phyloP scores from a whole-genome alignment of 2,113 vertebrate genomes.

The Carollia perspicillata region DNA sequence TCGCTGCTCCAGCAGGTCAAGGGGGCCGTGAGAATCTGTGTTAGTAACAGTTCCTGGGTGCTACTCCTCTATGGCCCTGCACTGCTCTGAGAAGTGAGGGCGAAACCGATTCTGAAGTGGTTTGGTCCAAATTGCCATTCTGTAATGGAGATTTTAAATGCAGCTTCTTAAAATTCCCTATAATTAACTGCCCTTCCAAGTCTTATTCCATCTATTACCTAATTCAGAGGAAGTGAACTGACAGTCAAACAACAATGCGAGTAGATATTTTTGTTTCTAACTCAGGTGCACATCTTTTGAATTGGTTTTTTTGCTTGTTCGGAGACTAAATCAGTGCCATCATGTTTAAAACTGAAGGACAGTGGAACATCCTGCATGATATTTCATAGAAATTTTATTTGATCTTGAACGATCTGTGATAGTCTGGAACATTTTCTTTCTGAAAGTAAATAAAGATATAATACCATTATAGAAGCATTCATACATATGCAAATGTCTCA shows the following conservation, averaged over 20 bases:
- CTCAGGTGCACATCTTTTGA: not conserved
- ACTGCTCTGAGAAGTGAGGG: not conserved
- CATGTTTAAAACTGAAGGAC: not conserved
- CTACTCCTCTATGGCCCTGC: not conserved
- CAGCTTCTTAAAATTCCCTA: not conserved
- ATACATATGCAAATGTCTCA: not conserved
- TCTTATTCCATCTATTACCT: not conserved
- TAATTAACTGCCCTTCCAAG: not conserved
- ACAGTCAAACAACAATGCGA: not conserved
- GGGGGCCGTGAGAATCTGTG: not conserved
- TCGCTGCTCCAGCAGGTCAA: not conserved
- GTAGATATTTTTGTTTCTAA: not conserved
- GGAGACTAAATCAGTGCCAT: not conserved
- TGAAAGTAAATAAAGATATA: not conserved
- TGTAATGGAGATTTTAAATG: not conserved
- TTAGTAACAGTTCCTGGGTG: not conserved
- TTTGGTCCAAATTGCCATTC: not conserved
- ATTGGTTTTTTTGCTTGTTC: not conserved
- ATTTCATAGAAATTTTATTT: slow-evolving; percentile 10
- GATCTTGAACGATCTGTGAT: not conserved
- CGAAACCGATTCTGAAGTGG: not conserved
- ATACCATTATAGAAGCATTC: not conserved
- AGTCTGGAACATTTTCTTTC: not conserved
- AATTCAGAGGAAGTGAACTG: not conserved
- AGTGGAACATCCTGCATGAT: not conserved